These are phyloP conservation scores for Oreohelix idahoensis DNA, from an alignment of 1,140 invertebrate species.

Conservation along the genomic window DNA sequence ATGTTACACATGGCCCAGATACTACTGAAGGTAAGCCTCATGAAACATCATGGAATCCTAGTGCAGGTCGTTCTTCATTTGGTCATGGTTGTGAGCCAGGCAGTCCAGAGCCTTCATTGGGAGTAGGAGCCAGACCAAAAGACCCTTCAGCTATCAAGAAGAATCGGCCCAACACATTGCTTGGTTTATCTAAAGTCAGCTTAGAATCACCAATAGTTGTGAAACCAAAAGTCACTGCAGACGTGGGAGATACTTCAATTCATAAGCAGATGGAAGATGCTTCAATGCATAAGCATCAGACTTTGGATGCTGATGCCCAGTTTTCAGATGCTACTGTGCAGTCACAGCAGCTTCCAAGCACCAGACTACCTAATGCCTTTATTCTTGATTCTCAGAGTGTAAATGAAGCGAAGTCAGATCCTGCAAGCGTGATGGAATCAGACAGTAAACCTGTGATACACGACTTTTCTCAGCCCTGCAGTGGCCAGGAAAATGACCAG, in stretches of 20 bases:
- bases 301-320: constrained; percentile 13
- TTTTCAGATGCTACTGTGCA: constrained; percentile 17
- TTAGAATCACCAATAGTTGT: constrained; percentile 36
- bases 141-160: constrained; percentile 49
- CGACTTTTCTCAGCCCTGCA: constrained; percentile 1
- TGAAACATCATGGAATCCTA: background rate
- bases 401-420: background rate
- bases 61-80: background rate
- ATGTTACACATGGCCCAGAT: background rate
- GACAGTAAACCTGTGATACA: background rate
- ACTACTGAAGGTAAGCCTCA: background rate
- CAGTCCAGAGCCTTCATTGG: constrained; percentile 8
- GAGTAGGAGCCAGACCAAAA: constrained; percentile 57
- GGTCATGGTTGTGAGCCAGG: background rate
- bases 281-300: background rate
- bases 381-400: background rate
- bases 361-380: constrained; percentile 5
- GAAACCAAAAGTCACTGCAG: background rate
- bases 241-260: background rate
- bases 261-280: background rate
- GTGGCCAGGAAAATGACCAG: background rate
- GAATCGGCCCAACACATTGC: constrained; percentile 57
- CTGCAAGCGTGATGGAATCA: background rate
- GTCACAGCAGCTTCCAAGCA: background rate
- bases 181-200: constrained; percentile 59